Base-by-base conservation (phyloP, 1,140 invertebrate genomes). In the Drosophila bifasciata region DNA sequence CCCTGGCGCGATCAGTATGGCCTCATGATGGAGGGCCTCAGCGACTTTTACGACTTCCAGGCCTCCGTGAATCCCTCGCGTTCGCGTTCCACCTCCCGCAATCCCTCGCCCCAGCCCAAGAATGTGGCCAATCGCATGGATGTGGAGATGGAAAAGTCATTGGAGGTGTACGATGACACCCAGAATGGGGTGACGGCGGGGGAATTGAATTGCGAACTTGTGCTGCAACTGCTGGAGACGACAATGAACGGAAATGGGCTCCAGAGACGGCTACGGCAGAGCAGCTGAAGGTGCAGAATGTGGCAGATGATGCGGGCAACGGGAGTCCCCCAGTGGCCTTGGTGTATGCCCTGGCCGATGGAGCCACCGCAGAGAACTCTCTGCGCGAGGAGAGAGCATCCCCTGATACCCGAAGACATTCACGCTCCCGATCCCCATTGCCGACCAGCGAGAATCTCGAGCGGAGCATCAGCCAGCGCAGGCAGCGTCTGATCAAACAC, bases 21-120 rank as follows among this genome's bases (percentile, higher is more conserved):
- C 0, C 55, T 91, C 2, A 43, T 91, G 0, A 86, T 91, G 80
- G 88, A 91, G 56, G 90, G 90, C 1, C 39, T 91, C 0, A 91
- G 90, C 53, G 90, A 91, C 16, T 91, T 91, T 16, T 91, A 91
- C n/a, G 90, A 91, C 25, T 91, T 91, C 48, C 84, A 79, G 0
- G 90, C 90, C 16, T 91, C 90, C 0, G 62, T 76, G 0, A 91
- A 91, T 70, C 90, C 88, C 0, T 91, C 90, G 0, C 63, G 90
- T 46, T 91, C 90, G 2, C 76, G 80, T 3, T 71, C 90, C 0
- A 56, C 9, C 3, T 91, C 89, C 0, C 74, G 89, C 11, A 83
- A 80, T 56, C 61, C 78, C 0, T 89, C 89, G 13, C 84, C 88
- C 0, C 36, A 62, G 23, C 89, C 89, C 0, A 90, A 76, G 17